phyloP scores from a whole-genome alignment of 2,113 vertebrate species.

The Hystrix cristata region DNA sequence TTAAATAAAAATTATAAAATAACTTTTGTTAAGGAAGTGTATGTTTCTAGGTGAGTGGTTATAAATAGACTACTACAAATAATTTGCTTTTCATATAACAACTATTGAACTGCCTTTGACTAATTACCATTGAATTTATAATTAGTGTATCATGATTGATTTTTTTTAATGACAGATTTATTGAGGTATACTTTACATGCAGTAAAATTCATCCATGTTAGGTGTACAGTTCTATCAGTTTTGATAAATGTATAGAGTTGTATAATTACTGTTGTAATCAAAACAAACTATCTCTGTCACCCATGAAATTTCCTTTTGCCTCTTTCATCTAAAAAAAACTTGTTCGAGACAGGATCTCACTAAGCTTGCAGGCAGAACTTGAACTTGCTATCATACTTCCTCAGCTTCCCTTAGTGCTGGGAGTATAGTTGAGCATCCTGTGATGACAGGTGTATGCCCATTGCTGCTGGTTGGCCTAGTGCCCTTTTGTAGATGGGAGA shows the following conservation, averaged over 20 bases:
- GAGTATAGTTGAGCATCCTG: too few relatives aligned
- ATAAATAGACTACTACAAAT: background rate
- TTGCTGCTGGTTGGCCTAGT: background rate
- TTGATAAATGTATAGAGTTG: background rate
- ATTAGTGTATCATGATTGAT: background rate
- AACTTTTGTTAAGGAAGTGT: conserved; percentile 4
- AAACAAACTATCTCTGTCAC: conserved; percentile 31
- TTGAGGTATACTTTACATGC: background rate
- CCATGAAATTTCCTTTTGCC: background rate
- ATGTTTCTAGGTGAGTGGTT: background rate
- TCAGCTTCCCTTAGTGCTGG: background rate
- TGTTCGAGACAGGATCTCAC: background rate
- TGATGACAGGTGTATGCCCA: background rate
- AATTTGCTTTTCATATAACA: conserved; percentile 44
- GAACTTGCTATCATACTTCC: background rate
- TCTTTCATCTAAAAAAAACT: background rate
- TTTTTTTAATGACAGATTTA: conserved; percentile 46
- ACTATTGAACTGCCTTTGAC: conserved; percentile 8
- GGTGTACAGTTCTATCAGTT: background rate
- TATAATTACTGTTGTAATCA: background rate
- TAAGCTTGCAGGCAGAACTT: background rate
- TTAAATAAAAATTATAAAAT: conserved; percentile 43
- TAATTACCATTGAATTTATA: conserved; percentile 16
- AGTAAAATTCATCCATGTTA: conserved; percentile 1
- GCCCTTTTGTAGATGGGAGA: background rate